Percentiles rank a stretch among this genome's conserved stretches.
These are phyloP conservation scores for Lycia hirtaria DNA, from an alignment of 2,888 invertebrate genomes.

Conservation along the genomic window DNA sequence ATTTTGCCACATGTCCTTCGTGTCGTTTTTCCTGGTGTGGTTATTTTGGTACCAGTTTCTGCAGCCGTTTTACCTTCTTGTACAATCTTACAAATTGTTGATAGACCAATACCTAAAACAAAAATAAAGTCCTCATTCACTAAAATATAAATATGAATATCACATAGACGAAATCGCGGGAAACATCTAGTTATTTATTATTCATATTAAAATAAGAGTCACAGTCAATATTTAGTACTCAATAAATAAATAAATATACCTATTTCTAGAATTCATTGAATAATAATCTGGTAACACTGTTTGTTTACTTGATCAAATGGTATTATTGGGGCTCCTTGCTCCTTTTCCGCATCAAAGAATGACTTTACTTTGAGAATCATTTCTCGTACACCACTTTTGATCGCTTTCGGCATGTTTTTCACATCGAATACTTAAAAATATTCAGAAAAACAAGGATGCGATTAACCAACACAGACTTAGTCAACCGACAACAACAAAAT, in stretches of 20 bases:
- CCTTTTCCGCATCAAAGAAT: conserved; percentile 7
- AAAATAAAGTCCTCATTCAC: no score
- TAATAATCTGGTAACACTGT: neutral
- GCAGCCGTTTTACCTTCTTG: no score
- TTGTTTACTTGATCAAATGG: conserved; percentile 3
- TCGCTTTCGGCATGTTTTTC: conserved; percentile 5
- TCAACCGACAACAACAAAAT: conserved; percentile 1
- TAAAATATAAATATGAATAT: no score
- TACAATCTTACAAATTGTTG: no score
- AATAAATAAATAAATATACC: neutral
- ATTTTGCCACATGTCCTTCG: no score
- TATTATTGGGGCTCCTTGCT: conserved; percentile 8
- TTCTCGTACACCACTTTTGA: neutral
- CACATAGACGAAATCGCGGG: neutral
- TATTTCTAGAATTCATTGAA: neutral
- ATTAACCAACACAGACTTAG: neutral
- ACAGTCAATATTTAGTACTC: neutral
- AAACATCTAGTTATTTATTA: neutral
- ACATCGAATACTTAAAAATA: neutral
- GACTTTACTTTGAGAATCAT: conserved; percentile 1
- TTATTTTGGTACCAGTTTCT: no score
- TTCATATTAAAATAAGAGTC: neutral
- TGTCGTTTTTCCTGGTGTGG: no score
- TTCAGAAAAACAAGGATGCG: neutral
- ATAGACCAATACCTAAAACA: no score